A percentile compares a stretch with the other conserved stretches of the same genome.
phyloP scores from a whole-genome alignment of 2,888 invertebrate species.

The Morinoia aosen region DNA sequence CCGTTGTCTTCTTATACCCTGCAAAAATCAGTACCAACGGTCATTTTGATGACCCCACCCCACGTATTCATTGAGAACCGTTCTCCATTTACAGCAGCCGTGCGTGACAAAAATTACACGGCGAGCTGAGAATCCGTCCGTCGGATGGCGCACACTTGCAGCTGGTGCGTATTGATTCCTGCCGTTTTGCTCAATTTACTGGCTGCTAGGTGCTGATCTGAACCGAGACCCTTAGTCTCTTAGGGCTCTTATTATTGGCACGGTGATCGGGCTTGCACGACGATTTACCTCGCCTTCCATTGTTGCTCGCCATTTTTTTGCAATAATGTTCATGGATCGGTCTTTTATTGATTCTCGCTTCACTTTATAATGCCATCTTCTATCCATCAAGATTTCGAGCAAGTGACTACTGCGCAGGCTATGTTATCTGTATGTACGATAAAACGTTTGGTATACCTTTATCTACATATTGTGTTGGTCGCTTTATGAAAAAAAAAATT shows the following conservation, averaged over 20 bases:
- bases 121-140: slow-evolving; percentile 28
- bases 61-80: not conserved
- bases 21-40: not conserved
- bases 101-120: slow-evolving; percentile 9
- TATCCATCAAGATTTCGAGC: not conserved
- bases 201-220: not conserved
- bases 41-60: not conserved
- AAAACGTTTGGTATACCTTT: not conserved
- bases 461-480: too few species aligned
- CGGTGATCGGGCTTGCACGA: not conserved
- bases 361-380: not conserved
- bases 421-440: not conserved
- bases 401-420: not conserved
- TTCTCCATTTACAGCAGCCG: not conserved
- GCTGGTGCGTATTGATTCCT: slow-evolving; percentile 25
- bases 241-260: not conserved
- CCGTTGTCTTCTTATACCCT: not conserved
- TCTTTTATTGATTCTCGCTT: not conserved
- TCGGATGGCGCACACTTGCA: slow-evolving; percentile 31
- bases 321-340: not conserved
- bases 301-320: not conserved
- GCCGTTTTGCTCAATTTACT: not conserved
- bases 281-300: not conserved
- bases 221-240: not conserved
- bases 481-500: too few species aligned